Evolutionary conservation across 2,888 invertebrate species (phyloP).

Genomic region (Lingula anatina): DNA sequence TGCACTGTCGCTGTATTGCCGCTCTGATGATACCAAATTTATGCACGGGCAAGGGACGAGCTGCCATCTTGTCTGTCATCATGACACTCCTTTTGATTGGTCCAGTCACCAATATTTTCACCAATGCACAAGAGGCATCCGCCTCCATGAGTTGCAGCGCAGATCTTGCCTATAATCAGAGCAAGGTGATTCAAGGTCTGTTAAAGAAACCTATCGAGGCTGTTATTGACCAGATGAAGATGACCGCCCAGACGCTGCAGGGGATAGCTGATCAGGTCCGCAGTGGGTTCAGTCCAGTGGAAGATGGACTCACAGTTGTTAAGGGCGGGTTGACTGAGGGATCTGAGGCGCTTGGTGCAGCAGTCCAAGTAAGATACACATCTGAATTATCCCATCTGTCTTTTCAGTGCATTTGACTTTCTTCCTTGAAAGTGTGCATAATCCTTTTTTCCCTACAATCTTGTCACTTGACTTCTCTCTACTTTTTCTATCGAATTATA

Average conservation of each 20-base stretch:
- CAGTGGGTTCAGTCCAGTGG: constrained; percentile 2
- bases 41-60: constrained; percentile 18
- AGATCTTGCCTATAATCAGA: constrained; percentile 20
- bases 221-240: constrained; percentile 7
- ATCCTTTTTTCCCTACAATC: too few relatives aligned
- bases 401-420: too few relatives aligned
- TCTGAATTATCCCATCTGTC: too few relatives aligned
- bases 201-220: constrained; percentile 12
- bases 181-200: constrained; percentile 11
- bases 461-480: too few relatives aligned
- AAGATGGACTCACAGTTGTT: constrained; percentile 1
- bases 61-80: constrained; percentile 17
- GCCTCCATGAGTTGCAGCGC: constrained; percentile 17
- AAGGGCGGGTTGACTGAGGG: constrained; percentile 4
- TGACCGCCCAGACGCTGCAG: too few relatives aligned
- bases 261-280: constrained; percentile 4
- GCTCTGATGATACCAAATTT: constrained; percentile 17
- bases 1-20: constrained; percentile 14
- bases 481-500: too few relatives aligned
- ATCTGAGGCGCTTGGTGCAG: too few relatives aligned
- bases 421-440: too few relatives aligned
- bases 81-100: constrained; percentile 16
- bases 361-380: too few relatives aligned
- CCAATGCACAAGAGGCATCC: constrained; percentile 17
- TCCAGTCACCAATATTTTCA: constrained; percentile 17